A percentile compares a stretch with the other conserved stretches of the same genome.
phyloP scores from a whole-genome alignment of 2,113 vertebrate species.

The Etheostoma cragini region DNA sequence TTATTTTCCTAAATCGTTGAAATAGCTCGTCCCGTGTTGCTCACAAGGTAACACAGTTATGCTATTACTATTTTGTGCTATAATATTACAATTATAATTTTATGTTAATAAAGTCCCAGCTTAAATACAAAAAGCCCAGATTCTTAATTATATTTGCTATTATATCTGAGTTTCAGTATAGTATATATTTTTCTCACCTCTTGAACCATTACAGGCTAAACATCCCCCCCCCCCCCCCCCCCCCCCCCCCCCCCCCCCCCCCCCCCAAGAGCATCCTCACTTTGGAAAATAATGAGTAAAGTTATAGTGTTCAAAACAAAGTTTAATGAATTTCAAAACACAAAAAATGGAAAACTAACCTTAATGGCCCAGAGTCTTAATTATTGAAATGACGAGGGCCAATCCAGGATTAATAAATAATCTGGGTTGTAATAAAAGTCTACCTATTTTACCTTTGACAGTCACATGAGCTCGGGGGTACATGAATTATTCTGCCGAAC shows the following conservation, averaged over 20 bases:
- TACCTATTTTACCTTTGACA: slow-evolving; percentile 45
- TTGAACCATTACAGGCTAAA: too few species aligned
- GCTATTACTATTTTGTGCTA: neutral
- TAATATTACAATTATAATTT: neutral
- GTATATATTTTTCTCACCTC: slow-evolving; percentile 15
- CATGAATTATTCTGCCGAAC: slow-evolving; percentile 62
- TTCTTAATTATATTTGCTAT: slow-evolving; percentile 23
- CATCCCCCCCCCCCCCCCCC: too few species aligned
- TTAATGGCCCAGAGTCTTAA: slow-evolving; percentile 26
- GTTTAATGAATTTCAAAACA: slow-evolving; percentile 32
- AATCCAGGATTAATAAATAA: slow-evolving; percentile 50
- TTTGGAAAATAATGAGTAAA: slow-evolving; percentile 44
- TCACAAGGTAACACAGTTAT: neutral
- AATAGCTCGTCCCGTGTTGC: slow-evolving; percentile 18
- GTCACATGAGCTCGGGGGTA: slow-evolving; percentile 39
- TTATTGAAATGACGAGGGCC: slow-evolving; percentile 46
- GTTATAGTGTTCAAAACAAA: slow-evolving; percentile 13
- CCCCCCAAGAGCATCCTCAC: slow-evolving; percentile 14
- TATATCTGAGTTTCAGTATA: slow-evolving; percentile 3
- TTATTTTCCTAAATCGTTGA: slow-evolving; percentile 28
- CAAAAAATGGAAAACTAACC: slow-evolving; percentile 31
- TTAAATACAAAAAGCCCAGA: neutral
- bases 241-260: neutral
- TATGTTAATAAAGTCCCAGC: neutral
- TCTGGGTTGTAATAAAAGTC: slow-evolving; percentile 48